Evolutionary conservation across 2,888 invertebrate species (phyloP).

Genomic region (Antheraea assamensis): DNA sequence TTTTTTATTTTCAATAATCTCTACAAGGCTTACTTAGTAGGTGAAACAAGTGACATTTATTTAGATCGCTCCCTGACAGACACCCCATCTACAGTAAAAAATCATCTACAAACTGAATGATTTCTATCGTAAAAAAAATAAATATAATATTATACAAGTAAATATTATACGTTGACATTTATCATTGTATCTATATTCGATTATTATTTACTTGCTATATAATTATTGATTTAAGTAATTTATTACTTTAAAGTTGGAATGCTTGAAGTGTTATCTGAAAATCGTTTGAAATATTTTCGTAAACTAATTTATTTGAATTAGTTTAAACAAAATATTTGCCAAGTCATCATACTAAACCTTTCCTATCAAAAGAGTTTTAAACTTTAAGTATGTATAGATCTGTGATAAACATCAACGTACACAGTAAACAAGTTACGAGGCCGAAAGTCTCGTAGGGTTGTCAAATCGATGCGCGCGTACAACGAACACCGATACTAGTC

Average conservation of each 20-base stretch:
- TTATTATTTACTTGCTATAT: background rate
- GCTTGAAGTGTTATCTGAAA: background rate
- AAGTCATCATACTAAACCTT: background rate
- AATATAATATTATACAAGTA: slow-evolving; percentile 63
- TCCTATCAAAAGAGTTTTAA: background rate
- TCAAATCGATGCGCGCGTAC: background rate
- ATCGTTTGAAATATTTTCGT: background rate
- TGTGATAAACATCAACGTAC: slow-evolving; percentile 1
- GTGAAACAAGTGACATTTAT: background rate
- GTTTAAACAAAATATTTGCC: no score
- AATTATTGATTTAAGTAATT: no score
- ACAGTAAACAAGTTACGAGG: slow-evolving; percentile 4
- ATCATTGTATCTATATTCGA: slow-evolving; percentile 33
- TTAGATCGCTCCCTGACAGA: slow-evolving; percentile 43
- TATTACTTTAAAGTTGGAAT: background rate
- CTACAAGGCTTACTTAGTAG: background rate
- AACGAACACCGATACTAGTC: slow-evolving; percentile 36
- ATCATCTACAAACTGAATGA: slow-evolving; percentile 74
- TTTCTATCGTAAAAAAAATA: slow-evolving; percentile 68
- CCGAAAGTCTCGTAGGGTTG: slow-evolving; percentile 1
- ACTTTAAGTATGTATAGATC: background rate
- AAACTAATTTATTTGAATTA: no score
- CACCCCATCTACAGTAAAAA: slow-evolving; percentile 52
- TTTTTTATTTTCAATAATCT: background rate
- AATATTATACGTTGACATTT: slow-evolving; percentile 23